A percentile compares a stretch with the other conserved stretches of the same genome.
These are phyloP conservation scores for Eonycteris spelaea DNA, from an alignment of 2,113 vertebrate genomes.

Conservation along the genomic window DNA sequence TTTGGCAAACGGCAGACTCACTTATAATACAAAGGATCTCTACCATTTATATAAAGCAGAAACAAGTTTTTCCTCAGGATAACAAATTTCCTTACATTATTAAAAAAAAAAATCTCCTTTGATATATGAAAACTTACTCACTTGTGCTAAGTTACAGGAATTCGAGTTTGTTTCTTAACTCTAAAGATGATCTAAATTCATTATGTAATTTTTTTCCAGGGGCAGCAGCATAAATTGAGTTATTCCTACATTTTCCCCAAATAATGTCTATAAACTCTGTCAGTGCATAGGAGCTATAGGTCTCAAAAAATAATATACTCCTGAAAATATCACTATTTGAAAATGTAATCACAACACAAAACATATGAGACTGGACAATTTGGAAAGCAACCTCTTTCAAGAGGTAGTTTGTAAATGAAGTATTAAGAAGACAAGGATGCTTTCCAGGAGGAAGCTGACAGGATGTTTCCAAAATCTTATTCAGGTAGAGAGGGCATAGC, in stretches of 20 bases:
- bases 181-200: not conserved
- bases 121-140: not conserved
- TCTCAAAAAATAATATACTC: not conserved
- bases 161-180: not conserved
- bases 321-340: slow-evolving; percentile 25
- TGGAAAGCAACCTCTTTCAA: slow-evolving; percentile 29
- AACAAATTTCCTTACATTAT: not conserved
- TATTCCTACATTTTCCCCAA: not conserved
- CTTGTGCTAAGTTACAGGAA: not conserved
- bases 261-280: not conserved
- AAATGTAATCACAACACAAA: not conserved
- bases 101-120: not conserved
- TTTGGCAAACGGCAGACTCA: slow-evolving; percentile 24
- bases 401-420: slow-evolving; percentile 27
- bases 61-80: slow-evolving; percentile 10
- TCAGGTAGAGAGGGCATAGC: not conserved
- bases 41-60: slow-evolving; percentile 23
- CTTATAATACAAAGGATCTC: not conserved
- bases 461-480: slow-evolving; percentile 1
- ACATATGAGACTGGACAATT: not conserved
- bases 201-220: not conserved
- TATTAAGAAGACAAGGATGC: not conserved
- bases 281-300: not conserved
- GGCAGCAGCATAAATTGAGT: not conserved
- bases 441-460: slow-evolving; percentile 8